A percentile compares a stretch with the other conserved stretches of the same genome.
phyloP scores from a whole-genome alignment of 2,797 vertebrate genomes.

The Psittacula derbiana region DNA sequence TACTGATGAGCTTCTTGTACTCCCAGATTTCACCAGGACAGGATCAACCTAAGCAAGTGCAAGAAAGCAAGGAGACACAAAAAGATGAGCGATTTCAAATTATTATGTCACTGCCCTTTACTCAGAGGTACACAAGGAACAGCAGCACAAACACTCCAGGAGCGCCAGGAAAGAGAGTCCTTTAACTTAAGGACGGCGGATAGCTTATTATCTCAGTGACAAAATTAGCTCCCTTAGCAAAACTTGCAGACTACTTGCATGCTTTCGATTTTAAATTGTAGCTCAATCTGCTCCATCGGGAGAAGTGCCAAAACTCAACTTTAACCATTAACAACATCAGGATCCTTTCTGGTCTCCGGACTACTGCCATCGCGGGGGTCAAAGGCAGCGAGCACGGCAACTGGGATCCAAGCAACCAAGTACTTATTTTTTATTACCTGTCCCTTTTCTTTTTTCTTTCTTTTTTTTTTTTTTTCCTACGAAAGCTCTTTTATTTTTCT shows the following conservation, averaged over 20 bases:
- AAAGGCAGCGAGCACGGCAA: not conserved
- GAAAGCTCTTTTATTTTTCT: not conserved
- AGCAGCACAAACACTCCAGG: not conserved
- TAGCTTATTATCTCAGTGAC: slow-evolving; percentile 19
- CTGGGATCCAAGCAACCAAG: not conserved
- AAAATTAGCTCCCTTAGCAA: slow-evolving; percentile 48
- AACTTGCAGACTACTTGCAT: slow-evolving; percentile 39
- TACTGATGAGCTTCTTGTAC: not conserved
- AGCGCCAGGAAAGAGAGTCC: not conserved
- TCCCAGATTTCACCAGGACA: not conserved
- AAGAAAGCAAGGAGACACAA: not conserved
- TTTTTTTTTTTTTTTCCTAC: too few species aligned
- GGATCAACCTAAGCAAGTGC: not conserved
- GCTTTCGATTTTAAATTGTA: slow-evolving; percentile 57
- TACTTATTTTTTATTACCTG: not conserved
- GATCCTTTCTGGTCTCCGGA: not conserved
- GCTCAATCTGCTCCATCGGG: not conserved
- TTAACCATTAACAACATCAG: slow-evolving; percentile 1
- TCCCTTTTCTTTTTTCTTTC: too few species aligned
- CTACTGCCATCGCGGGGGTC: not conserved
- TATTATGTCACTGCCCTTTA: not conserved
- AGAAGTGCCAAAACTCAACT: slow-evolving; percentile 18
- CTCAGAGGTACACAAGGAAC: not conserved
- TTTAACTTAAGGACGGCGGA: not conserved
- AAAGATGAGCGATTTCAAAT: not conserved